phyloP scores from a whole-genome alignment of 2,113 vertebrate species.

The Ageneiosus marmoratus region DNA sequence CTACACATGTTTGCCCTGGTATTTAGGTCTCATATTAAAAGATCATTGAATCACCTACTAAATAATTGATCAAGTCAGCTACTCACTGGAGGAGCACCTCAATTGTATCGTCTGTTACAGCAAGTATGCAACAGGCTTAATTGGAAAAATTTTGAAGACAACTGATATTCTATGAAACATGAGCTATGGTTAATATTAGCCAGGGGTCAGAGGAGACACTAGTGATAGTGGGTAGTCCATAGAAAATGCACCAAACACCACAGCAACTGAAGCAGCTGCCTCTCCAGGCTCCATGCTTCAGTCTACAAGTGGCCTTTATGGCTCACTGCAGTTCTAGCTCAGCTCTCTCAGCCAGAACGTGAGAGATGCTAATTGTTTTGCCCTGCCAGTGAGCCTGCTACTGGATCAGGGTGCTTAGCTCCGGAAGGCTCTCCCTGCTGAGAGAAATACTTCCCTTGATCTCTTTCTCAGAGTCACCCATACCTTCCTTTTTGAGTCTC shows the following conservation, averaged over 20 bases:
- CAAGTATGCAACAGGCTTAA: conserved; percentile 23
- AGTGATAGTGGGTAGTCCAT: conserved; percentile 18
- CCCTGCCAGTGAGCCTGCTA: conserved; percentile 52
- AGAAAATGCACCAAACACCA: conserved; percentile 53
- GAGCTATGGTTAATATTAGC: conserved; percentile 43
- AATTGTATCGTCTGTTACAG: conserved; percentile 3
- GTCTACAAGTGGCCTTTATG: conserved; percentile 12
- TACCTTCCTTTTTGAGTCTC: conserved; percentile 59
- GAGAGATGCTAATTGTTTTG: conserved; percentile 60
- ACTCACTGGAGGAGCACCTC: conserved; percentile 5
- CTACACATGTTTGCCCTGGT: conserved; percentile 8
- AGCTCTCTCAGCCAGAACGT: conserved; percentile 37
- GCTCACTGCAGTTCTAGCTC: conserved; percentile 23
- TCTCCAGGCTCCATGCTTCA: conserved; percentile 28
- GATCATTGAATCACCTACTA: conserved; percentile 3
- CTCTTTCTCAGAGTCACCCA: conserved; percentile 60
- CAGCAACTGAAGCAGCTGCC: conserved; percentile 63
- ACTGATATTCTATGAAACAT: conserved; percentile 27
- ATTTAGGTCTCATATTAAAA: conserved; percentile 25
- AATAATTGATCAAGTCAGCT: conserved; percentile 1
- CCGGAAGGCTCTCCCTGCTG: conserved; percentile 46
- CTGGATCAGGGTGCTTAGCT: conserved; percentile 58
- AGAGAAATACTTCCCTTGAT: conserved; percentile 54
- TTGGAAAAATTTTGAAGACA: conserved; percentile 29
- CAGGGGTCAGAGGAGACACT: conserved; percentile 38